Conservation (phyloP, 2,113 vertebrate species). For the Eulemur rufifrons region DNA sequence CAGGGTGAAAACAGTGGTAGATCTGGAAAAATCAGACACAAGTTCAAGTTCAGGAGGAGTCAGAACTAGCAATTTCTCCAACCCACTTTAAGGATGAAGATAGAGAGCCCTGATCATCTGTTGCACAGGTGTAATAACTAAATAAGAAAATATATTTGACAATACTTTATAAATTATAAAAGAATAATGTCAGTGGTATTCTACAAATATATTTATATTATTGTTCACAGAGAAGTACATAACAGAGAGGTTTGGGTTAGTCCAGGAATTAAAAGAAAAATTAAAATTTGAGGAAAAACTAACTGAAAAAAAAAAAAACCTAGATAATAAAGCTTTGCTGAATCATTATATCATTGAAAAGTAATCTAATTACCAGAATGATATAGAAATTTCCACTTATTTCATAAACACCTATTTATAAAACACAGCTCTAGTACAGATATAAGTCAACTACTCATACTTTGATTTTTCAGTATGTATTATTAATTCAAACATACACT, state of each 20-base stretch:
- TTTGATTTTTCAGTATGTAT: constrained; percentile 11
- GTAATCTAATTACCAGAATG: background rate
- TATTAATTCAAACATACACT: constrained; percentile 40
- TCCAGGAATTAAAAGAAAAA: background rate
- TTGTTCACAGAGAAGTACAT: background rate
- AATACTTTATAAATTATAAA: constrained; percentile 37
- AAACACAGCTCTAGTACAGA: constrained; percentile 19
- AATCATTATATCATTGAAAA: background rate
- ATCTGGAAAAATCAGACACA: background rate
- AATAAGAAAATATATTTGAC: constrained; percentile 14
- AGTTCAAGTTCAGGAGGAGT: constrained; percentile 33
- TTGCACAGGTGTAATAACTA: background rate
- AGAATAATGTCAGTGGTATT: background rate
- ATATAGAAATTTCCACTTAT: background rate
- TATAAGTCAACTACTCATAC: background rate
- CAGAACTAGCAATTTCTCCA: constrained; percentile 4
- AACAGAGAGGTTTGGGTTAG: background rate
- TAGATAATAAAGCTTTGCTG: background rate
- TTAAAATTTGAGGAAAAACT: constrained; percentile 34
- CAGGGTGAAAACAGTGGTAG: background rate
- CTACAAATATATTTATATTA: background rate
- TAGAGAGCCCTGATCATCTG: background rate
- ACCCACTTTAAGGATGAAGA: background rate
- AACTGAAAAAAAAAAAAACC: background rate
- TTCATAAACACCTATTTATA: constrained; percentile 5